A percentile compares a stretch with the other conserved stretches of the same genome.
phyloP scores from a whole-genome alignment of 1,140 invertebrate genomes.

The Scaptomyza montana region DNA sequence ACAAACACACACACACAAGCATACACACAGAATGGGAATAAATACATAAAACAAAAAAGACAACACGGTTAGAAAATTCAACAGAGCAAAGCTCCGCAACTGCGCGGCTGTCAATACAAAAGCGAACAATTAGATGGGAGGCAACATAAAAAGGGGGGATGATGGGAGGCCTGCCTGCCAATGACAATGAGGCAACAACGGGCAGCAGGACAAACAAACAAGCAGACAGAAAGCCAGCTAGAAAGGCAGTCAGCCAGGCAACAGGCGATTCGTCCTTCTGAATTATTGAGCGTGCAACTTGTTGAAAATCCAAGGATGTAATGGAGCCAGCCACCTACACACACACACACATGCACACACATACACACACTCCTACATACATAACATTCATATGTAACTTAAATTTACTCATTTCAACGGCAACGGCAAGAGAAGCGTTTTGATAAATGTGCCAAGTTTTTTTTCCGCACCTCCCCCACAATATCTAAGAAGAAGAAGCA shows the following conservation, averaged over 20 bases:
- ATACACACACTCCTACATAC: not conserved
- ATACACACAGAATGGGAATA: conserved; percentile 26
- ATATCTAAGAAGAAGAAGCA: conserved; percentile 2
- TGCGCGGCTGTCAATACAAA: conserved; percentile 77
- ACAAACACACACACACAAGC: conserved; percentile 29
- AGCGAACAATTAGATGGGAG: conserved; percentile 68
- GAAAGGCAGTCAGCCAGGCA: conserved; percentile 56
- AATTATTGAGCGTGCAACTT: conserved; percentile 77
- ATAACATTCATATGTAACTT: conserved; percentile 29
- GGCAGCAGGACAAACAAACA: conserved; percentile 16
- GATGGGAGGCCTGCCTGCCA: conserved; percentile 38
- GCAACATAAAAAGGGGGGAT: not conserved
- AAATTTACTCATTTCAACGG: conserved; percentile 75
- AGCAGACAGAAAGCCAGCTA: conserved; percentile 25
- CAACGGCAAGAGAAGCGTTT: conserved; percentile 42
- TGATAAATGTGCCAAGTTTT: conserved; percentile 74
- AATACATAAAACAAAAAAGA: conserved; percentile 51
- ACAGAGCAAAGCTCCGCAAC: conserved; percentile 71
- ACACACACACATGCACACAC: not conserved
- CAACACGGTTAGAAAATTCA: conserved; percentile 67
- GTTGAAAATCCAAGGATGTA: conserved; percentile 72
- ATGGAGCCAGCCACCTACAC: conserved; percentile 16
- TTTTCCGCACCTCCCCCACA: conserved; percentile 28
- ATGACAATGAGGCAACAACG: conserved; percentile 54
- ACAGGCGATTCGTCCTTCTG: conserved; percentile 64